Base-by-base conservation (phyloP, 2,113 vertebrate genomes). In the Anoura caudifer region DNA sequence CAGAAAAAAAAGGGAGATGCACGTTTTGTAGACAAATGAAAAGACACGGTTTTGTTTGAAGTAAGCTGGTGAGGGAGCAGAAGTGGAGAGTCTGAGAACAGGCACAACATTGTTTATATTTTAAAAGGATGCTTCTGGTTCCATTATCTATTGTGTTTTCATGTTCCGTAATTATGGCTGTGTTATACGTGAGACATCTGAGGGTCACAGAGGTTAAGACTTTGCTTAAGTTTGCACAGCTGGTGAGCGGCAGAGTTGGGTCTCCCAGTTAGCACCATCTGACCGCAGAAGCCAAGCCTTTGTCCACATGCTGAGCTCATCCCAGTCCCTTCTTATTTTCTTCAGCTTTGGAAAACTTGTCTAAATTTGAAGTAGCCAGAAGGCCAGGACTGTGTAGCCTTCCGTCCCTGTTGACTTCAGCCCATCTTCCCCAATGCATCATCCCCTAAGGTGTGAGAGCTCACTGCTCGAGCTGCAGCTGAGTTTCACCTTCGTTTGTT, bases 391-490 rank as follows among this genome's bases (percentile, higher is more conserved):
- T 33, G 10, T 43, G 4, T 22, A 19, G 24, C 9, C 15, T 38
- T n/a, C 9, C 3, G 2, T 22, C n/a, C 31, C 69, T 4, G 1
- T 26, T 20, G 7, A 24, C 81, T 4, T 67, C 31, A 31, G 16
- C 3, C 65, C 22, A 13, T 20, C 47, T 76, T 36, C 52, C n/a
- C 26, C 6, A 33, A 7, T 31, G 45, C 28, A 11, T 10, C 59
- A 12, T 28, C 9, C 4, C 5, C 8, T 19, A 1, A 17, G 12
- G 33, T 12, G 7, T 1, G 28, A 90, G 19, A 11, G 0, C 13
- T 59, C 10, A 7, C 45, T 82, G 38, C 36, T 20, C 4, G 13
- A 8, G 13, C 20, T 56, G 26, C 52, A 16, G 0, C 7, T 7
- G 36, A 4, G 13, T 12, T 59, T n/a, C 45, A 22, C 1, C 0